These are phyloP conservation scores for Gasterosteus aculeatus DNA, from an alignment of 2,113 vertebrate species.

Conservation along the genomic window DNA sequence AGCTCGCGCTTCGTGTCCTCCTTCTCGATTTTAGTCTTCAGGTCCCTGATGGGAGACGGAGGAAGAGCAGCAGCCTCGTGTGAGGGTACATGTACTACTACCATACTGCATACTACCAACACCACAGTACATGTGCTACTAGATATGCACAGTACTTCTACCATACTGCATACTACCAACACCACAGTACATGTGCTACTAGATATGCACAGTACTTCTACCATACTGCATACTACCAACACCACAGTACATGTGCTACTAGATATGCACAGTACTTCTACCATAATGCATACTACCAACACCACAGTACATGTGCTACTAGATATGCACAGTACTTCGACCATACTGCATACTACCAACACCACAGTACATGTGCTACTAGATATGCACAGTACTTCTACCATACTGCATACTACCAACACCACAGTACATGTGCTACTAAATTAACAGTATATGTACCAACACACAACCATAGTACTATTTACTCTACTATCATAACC, in stretches of 20 bases:
- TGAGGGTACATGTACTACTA: no score
- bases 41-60: constrained; percentile 27
- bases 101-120: no score
- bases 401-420: no score
- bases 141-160: no score
- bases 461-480: not conserved
- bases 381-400: not conserved
- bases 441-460: not conserved
- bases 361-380: not conserved
- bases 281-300: no score
- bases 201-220: not conserved
- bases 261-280: not conserved
- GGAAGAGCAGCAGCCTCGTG: not conserved
- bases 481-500: not conserved
- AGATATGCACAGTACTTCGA: not conserved
- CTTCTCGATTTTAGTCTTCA: constrained; percentile 87
- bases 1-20: constrained; percentile 88
- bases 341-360: no score
- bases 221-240: no score
- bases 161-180: no score
- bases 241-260: not conserved
- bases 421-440: no score
- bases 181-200: not conserved
- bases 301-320: not conserved
- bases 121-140: no score